Conservation (phyloP, 2,888 invertebrate genomes). For the Andrena bicolor region DNA sequence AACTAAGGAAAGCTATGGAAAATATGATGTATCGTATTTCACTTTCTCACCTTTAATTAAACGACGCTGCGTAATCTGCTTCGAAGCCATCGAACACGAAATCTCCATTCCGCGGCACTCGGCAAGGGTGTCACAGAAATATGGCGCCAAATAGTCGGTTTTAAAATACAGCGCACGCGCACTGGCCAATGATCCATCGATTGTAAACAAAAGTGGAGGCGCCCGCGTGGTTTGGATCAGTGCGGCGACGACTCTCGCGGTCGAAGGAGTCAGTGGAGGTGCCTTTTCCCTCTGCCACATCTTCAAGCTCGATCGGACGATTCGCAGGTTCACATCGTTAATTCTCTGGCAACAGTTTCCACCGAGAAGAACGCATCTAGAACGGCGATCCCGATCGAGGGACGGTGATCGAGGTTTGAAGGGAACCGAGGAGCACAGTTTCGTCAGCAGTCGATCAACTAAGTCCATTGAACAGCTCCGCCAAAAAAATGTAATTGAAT, state of each 20-base stretch:
- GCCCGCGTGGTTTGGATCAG: constrained; percentile 80
- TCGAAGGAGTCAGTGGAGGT: constrained; percentile 48
- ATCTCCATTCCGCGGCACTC: background rate
- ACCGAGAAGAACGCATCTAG: constrained; percentile 63
- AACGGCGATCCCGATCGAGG: constrained; percentile 8
- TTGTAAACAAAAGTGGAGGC: constrained; percentile 80
- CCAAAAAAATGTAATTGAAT: background rate
- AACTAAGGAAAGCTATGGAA: background rate
- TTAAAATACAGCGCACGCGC: constrained; percentile 70
- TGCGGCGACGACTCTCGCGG: constrained; percentile 70
- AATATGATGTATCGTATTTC: background rate
- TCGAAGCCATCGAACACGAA: background rate
- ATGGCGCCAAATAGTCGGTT: constrained; percentile 47
- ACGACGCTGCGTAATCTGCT: background rate
- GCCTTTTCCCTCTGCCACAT: background rate
- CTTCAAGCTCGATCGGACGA: constrained; percentile 23
- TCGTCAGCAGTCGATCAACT: constrained; percentile 42
- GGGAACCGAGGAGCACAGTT: background rate
- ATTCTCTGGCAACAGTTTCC: constrained; percentile 41
- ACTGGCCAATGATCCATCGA: constrained; percentile 16
- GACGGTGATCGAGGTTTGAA: constrained; percentile 45
- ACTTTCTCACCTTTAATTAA: background rate
- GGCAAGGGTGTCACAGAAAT: background rate
- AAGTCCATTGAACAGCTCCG: background rate
- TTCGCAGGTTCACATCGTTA: constrained; percentile 57